Evolutionary conservation across 2,888 invertebrate species (phyloP).

Genomic region (Tetheella fluctuosa): DNA sequence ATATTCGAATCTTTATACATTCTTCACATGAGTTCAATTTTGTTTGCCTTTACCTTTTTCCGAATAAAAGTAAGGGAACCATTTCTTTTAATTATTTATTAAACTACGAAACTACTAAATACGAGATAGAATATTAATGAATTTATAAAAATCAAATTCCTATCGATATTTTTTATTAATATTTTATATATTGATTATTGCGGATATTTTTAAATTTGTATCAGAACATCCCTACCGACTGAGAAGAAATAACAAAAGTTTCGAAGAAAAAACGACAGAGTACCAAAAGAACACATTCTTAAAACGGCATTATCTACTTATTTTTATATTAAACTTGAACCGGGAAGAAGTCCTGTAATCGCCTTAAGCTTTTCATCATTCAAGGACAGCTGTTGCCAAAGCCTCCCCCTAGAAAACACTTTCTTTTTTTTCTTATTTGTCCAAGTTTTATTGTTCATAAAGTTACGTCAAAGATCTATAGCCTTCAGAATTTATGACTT

Average conservation of each 20-base stretch:
- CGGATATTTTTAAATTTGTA: slow-evolving; percentile 23
- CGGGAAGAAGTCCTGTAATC: slow-evolving; percentile 70
- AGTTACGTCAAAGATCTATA: slow-evolving; percentile 4
- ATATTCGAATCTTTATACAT: background rate
- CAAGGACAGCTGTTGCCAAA: slow-evolving; percentile 68
- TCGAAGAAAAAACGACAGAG: slow-evolving; percentile 43
- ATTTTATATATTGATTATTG: background rate
- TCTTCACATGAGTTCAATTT: background rate
- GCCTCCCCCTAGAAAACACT: slow-evolving; percentile 43
- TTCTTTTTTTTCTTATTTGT: slow-evolving; percentile 39
- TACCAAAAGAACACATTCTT: slow-evolving; percentile 61
- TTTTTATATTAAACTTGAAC: slow-evolving; percentile 78
- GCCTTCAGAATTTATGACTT: background rate
- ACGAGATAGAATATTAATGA: too few relatives aligned
- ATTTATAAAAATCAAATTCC: too few relatives aligned
- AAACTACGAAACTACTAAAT: too few relatives aligned
- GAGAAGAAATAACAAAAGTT: slow-evolving; percentile 41
- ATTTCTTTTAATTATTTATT: too few relatives aligned
- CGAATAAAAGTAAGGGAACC: too few relatives aligned
- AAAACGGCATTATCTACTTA: slow-evolving; percentile 76
- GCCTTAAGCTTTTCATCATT: slow-evolving; percentile 79
- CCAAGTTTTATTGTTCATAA: slow-evolving; percentile 32
- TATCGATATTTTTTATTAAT: too few relatives aligned
- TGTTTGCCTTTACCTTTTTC: too few relatives aligned
- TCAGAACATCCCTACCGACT: slow-evolving; percentile 26